Evolutionary conservation across 1,140 invertebrate genomes (phyloP), one percentile per base, ranked within the genome.

Genomic region (Bombus impatiens): DNA sequence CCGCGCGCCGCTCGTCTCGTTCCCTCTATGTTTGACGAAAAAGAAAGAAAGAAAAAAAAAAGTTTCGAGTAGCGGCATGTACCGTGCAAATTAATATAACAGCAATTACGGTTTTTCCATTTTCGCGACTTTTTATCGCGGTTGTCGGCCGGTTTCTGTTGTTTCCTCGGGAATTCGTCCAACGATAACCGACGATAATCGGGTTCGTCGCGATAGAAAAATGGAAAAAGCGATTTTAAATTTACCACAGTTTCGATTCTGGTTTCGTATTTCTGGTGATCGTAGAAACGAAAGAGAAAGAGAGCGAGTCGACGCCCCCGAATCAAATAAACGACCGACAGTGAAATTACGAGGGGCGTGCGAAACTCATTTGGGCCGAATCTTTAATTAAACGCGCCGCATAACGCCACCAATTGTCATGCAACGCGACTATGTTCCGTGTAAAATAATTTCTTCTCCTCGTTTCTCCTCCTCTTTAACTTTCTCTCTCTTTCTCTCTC

Each of bases 371-470:
- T 92, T 87, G 42, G 86, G 86, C 72, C 89, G 88, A 87, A 76
- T 93, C 89, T 90, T 87, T 89, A 92, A 93, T 91, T 91, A 91
- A 91, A 90, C 86, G 82, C 82, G 57, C 88, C 72, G 42, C 80
- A 40, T 59, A 83, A 84, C 59, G 65, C 47, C 65, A 72, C 40
- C 84, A 67, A 89, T 89, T 87, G 84, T 84, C 65, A 59, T 35
- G 65, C 71, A 37, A 40, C 75, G 40, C 77, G 62, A 40, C 35
- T 62, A 8, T 44, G 53, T 68, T 74, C 57, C 65, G 37, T 74
- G n/a, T 59, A 65, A 74, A 83, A 83, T 68, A 83, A 84, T 80
- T 44, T 84, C 77, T 57, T 2, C 2, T 22, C 12, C 40, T 28
- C 10, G 9, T n/a, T 25, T 42, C 9, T 13, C 65, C n/a, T 18